Conservation (phyloP, 2,113 vertebrate species). For the Cichladusa arquata region DNA sequence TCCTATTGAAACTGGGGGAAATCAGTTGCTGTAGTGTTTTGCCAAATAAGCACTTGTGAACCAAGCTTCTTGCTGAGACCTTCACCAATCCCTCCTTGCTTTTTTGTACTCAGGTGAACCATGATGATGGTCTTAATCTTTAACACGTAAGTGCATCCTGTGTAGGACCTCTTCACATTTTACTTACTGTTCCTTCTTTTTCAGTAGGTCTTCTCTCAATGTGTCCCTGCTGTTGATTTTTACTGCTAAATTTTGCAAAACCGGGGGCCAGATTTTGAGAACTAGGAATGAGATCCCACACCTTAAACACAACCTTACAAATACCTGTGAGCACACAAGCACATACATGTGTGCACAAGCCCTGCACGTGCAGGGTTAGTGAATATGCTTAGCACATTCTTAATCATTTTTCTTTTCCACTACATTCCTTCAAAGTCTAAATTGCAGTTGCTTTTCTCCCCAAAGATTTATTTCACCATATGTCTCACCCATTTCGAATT, state of each 20-base stretch:
- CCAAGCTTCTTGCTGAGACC: not conserved
- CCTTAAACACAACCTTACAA: not conserved
- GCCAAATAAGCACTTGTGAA: not conserved
- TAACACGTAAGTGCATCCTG: not conserved
- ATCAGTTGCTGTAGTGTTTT: not conserved
- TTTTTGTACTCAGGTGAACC: not conserved
- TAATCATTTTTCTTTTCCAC: not conserved
- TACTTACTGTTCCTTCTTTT: not conserved
- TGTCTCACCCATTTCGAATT: constrained; percentile 3
- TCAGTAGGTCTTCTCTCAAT: not conserved
- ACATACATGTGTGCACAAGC: not conserved
- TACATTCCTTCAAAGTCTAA: not conserved
- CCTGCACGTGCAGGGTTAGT: not conserved
- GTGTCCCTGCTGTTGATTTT: not conserved
- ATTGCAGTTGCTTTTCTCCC: not conserved
- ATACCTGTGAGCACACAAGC: not conserved
- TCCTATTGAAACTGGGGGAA: not conserved
- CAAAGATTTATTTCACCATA: constrained; percentile 1
- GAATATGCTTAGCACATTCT: not conserved
- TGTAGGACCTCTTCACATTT: not conserved
- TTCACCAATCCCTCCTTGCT: not conserved
- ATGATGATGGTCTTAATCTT: not conserved
- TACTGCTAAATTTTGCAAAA: not conserved
- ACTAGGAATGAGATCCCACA: not conserved
- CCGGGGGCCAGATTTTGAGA: not conserved